A percentile compares a stretch with the other conserved stretches of the same genome.
phyloP scores from a whole-genome alignment of 2,797 vertebrate species.

The Scolopax rusticola region DNA sequence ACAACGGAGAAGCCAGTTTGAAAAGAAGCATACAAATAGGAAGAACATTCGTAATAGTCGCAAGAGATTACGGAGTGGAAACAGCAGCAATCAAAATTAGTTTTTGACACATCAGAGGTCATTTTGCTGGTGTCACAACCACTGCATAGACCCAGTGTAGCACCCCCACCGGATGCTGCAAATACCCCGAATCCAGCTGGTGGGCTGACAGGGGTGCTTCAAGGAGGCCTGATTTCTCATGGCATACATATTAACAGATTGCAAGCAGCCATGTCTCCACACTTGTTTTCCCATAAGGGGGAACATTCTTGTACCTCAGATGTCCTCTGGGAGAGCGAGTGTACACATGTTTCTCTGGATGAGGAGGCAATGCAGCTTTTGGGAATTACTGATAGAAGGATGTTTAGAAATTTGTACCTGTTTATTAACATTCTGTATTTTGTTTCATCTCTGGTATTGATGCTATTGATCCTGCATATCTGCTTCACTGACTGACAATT shows the following conservation, averaged over 20 bases:
- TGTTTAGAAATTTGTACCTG: background rate
- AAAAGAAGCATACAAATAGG: background rate
- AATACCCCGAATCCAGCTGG: background rate
- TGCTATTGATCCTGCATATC: background rate
- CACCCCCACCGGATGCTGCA: background rate
- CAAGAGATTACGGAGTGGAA: background rate
- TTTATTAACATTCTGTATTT: background rate
- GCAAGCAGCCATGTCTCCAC: background rate
- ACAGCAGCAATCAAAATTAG: background rate
- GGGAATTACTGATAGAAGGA: background rate
- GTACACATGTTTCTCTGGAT: rapidly evolving
- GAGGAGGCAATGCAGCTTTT: background rate
- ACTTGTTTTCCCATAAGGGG: background rate
- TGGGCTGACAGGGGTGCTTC: background rate
- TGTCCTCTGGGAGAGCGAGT: background rate
- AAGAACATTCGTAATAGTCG: background rate
- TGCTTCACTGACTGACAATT: background rate
- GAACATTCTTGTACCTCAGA: background rate
- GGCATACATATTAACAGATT: background rate
- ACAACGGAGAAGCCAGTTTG: background rate
- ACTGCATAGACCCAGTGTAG: background rate
- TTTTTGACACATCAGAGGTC: background rate
- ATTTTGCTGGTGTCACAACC: background rate
- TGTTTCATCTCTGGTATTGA: background rate
- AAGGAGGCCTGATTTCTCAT: background rate